These are phyloP conservation scores for Dynastes maya DNA, from an alignment of 2,888 invertebrate genomes.

Conservation along the genomic window DNA sequence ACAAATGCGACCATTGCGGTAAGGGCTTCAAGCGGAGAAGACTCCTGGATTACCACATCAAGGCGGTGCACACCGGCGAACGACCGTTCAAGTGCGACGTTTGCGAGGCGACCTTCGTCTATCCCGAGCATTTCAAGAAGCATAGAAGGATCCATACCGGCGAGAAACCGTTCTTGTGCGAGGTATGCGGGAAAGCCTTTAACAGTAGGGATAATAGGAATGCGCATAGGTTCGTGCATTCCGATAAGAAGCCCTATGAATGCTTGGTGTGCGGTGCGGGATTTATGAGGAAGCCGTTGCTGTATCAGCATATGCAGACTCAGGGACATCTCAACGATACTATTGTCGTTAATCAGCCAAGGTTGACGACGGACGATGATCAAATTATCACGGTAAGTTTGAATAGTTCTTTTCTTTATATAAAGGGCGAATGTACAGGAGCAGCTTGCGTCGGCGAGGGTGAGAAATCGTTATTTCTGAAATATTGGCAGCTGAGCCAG, in stretches of 20 bases:
- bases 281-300: conserved; percentile 86
- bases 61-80: conserved; percentile 86
- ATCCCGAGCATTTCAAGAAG: conserved; percentile 87
- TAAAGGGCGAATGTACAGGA: too few relatives aligned
- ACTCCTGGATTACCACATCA: conserved; percentile 85
- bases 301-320: conserved; percentile 84
- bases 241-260: conserved; percentile 90
- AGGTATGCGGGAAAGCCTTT: conserved; percentile 89
- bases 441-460: too few relatives aligned
- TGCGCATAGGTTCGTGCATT: conserved; percentile 88
- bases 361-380: conserved; percentile 76
- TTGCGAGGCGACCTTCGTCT: conserved; percentile 86
- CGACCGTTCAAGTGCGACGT: conserved; percentile 82
- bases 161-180: conserved; percentile 64
- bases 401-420: conserved; percentile 27
- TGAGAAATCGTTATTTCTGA: too few relatives aligned
- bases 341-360: conserved; percentile 87
- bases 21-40: conserved; percentile 81
- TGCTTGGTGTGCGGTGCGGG: conserved; percentile 86
- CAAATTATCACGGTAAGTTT: conserved; percentile 68
- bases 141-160: conserved; percentile 84
- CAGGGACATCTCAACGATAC: conserved; percentile 85
- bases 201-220: conserved; percentile 89
- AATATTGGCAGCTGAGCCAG: too few relatives aligned
- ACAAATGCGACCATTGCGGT: conserved; percentile 81